A percentile compares a stretch with the other conserved stretches of the same genome.
Conservation (phyloP, 2,113 vertebrate genomes). For the Prionailurus viverrinus region DNA sequence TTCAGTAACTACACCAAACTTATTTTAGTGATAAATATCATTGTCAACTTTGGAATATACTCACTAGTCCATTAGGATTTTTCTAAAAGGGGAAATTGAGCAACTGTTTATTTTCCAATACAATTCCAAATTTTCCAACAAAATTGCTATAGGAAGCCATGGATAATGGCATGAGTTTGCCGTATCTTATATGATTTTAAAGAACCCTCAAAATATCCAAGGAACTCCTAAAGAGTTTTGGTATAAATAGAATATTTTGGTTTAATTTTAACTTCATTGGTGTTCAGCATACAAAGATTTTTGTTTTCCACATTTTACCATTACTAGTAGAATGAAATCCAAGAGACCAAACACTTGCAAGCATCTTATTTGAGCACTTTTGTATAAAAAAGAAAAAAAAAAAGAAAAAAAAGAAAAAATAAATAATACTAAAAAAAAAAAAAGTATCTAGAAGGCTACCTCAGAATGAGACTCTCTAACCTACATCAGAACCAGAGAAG, state of each 20-base stretch:
- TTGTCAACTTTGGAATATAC: constrained; percentile 12
- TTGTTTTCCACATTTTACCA: constrained; percentile 79
- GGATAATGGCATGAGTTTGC: constrained; percentile 70
- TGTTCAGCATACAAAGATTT: constrained; percentile 68
- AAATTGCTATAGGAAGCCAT: constrained; percentile 77
- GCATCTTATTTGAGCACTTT: constrained; percentile 87
- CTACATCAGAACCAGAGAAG: constrained; percentile 88
- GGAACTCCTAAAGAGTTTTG: constrained; percentile 74
- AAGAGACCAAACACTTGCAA: constrained; percentile 87
- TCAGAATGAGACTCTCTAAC: constrained; percentile 89
- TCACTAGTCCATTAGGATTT: constrained; percentile 72
- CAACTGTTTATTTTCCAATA: not conserved
- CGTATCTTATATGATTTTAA: constrained; percentile 73
- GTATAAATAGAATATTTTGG: constrained; percentile 58
- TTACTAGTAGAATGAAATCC: constrained; percentile 82
- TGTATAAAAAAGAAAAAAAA: constrained; percentile 81
- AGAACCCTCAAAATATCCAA: constrained; percentile 68
- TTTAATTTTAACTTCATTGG: constrained; percentile 70
- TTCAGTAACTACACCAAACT: constrained; percentile 76
- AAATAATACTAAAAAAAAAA: constrained; percentile 82
- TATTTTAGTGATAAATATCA: constrained; percentile 35
- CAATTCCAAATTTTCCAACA: constrained; percentile 67
- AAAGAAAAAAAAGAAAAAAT: constrained; percentile 48
- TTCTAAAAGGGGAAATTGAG: constrained; percentile 67
- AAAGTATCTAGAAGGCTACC: constrained; percentile 90